Conservation (phyloP, 2,113 vertebrate genomes). For the Callaeas wilsoni region DNA sequence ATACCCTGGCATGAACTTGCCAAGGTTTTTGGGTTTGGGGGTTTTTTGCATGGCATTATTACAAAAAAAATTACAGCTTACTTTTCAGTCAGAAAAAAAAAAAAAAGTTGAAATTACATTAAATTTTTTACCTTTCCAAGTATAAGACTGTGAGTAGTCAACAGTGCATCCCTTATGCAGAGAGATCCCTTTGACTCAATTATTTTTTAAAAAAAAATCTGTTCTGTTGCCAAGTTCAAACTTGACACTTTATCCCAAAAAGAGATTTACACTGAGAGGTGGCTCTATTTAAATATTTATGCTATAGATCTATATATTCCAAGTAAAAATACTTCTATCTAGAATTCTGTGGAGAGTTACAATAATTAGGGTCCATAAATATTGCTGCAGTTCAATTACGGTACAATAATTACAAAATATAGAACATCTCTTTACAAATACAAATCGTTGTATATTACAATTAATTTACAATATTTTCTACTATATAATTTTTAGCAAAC, state of each 20-base stretch:
- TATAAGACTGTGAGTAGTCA: slow-evolving; percentile 46
- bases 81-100: not conserved
- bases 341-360: slow-evolving; percentile 76
- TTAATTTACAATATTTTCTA: slow-evolving; percentile 90
- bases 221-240: slow-evolving; percentile 61
- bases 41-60: not conserved
- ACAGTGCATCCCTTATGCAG: slow-evolving; percentile 75
- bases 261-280: slow-evolving; percentile 75
- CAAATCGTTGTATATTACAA: slow-evolving; percentile 92
- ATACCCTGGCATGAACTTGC: not conserved
- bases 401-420: slow-evolving; percentile 99
- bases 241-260: slow-evolving; percentile 71
- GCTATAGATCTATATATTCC: slow-evolving; percentile 72
- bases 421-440: slow-evolving; percentile 99
- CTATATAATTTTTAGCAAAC: slow-evolving; percentile 87
- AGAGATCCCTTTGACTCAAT: slow-evolving; percentile 53
- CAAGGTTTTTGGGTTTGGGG: not conserved
- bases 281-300: slow-evolving; percentile 77
- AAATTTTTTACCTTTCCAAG: slow-evolving; percentile 8
- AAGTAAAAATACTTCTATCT: slow-evolving; percentile 82
- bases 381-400: slow-evolving; percentile 96
- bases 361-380: slow-evolving; percentile 86
- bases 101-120: slow-evolving; percentile 6
- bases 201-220: slow-evolving; percentile 49
- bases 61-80: slow-evolving; percentile 28